Base-by-base conservation (phyloP, 64 coral and sea anemone species). In the Montipora foliosa region DNA sequence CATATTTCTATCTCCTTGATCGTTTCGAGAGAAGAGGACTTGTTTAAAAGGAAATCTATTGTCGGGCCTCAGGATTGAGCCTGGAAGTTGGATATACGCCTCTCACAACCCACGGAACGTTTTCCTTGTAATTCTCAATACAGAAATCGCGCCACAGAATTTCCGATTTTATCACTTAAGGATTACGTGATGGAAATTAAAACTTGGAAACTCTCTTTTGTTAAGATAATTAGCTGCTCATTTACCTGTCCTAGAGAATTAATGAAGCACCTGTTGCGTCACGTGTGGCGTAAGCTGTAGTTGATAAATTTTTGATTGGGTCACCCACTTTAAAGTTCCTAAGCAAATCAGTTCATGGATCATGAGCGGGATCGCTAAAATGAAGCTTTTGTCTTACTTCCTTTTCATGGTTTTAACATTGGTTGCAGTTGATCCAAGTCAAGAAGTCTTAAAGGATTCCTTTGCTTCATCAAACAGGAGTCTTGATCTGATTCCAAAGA, bases 241-340 rank as follows among this genome's bases (percentile, higher is more conserved):
- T 71, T 86, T 50, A 86, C 82, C 82, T 44, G 82, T 46, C 49
- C 13, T 53, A 51, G 14, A 64, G 19, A 71, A 50, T 8, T 70
- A 0, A n/a, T 11, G 13, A 20, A 19, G 60, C 46, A 86, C 82
- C 82, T 86, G 82, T 86, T 50, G 62, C 2, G 11, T 72, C 47
- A 24, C 46, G 11, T 57, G 46, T 46, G 60, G 62, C 64, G 46
- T 20, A 60, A 45, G 81, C 64, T 17, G 79, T 82, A 44, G 29
- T 11, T 64, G 59, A 86, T 86, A 4, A 86, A 86, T 70, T 17
- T 86, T 86, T 86, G 71, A 86, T 72, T 44, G 13, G 8, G 12
- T n/a, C 47, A 68, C 15, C 60, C 13, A 10, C 5, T 70, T 24
- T 57, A 64, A 86, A 72, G 17, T 9, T 47, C 10, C 48, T 25